These are phyloP conservation scores for Gymnopithys bicolor DNA, from an alignment of 2,797 vertebrate genomes.

Conservation along the genomic window DNA sequence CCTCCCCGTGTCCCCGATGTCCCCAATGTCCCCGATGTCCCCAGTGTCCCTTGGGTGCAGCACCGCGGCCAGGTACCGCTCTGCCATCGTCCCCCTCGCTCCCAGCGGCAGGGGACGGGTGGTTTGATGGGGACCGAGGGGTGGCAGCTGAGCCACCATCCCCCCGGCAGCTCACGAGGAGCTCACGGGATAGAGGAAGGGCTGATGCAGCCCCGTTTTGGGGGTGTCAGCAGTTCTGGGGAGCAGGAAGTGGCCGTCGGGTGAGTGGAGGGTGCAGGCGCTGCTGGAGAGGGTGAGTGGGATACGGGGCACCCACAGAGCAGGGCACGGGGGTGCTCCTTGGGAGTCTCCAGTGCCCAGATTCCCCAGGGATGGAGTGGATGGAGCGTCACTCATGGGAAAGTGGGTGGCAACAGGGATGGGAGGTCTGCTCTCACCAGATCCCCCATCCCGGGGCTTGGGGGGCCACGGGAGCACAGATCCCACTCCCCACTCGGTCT, in stretches of 20 bases:
- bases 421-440: not conserved
- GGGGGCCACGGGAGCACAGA: not conserved
- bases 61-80: not conserved
- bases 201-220: not conserved
- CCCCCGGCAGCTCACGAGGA: not conserved
- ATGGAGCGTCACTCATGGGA: not conserved
- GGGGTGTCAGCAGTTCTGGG: conserved; percentile 43
- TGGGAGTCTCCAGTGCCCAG: rapidly evolving
- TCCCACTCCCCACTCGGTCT: not conserved
- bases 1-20: rapidly evolving
- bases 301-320: not conserved
- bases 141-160: not conserved
- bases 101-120: not conserved
- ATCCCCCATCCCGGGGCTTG: rapidly evolving
- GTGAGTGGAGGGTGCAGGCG: not conserved
- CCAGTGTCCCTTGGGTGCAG: not conserved
- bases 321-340: rapidly evolving
- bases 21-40: not conserved
- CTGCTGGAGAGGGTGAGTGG: not conserved
- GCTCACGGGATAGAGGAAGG: conserved; percentile 19
- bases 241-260: not conserved
- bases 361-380: not conserved
- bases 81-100: rapidly evolving
- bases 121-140: not conserved
- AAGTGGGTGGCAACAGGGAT: not conserved